Evolutionary conservation across 2,797 vertebrate genomes (phyloP), one percentile per base, ranked within the genome.

Genomic region (Hippocampus kuda): DNA sequence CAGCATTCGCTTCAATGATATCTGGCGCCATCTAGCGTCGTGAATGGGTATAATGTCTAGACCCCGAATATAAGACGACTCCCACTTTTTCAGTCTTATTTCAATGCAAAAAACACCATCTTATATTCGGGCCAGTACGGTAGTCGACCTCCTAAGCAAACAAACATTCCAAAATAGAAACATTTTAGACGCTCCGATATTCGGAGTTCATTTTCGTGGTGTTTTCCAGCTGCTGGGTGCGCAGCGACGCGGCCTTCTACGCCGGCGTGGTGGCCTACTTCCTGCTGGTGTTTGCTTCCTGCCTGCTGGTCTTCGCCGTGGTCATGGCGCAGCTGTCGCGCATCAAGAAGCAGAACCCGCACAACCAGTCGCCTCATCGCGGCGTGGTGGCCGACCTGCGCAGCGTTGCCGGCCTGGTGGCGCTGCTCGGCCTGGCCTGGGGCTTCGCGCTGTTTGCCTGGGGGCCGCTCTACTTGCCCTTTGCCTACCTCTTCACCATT

Each of bases 391-490:
- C 87, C 0, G 94, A 98, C 67, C 79, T 98, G 27, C 91, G 94
- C 68, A 98, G 96, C 68, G 83, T 95, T 54, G 85, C 90, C 0
- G 94, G 97, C 53, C 93, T 99, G 30, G 84, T 93, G 1, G 84
- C 97, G 76, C 88, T 99, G 76, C 89, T 99, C 42, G 96, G 97
- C 70, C 95, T 99, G 79, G 97, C 96, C 65, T 99, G 96, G 97
- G 96, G 94, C 7, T 93, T 98, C 56, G 94, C 94, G 59, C 94
- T 98, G 81, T 96, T 99, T 57, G 93, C 94, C 49, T 96, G 93
- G 93, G 93, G 91, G 1, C 91, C 92, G 0, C 91, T 94, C 66
- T 91, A 92, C 71, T 67, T 94, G 61, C 85, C 91, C 5, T 96
- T 98, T 71, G 90, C 91, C 72, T 98, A 96, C 84, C 93, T 99